Evolutionary conservation across 2,888 invertebrate species (phyloP).

Genomic region (Psylliodes chrysocephalus): DNA sequence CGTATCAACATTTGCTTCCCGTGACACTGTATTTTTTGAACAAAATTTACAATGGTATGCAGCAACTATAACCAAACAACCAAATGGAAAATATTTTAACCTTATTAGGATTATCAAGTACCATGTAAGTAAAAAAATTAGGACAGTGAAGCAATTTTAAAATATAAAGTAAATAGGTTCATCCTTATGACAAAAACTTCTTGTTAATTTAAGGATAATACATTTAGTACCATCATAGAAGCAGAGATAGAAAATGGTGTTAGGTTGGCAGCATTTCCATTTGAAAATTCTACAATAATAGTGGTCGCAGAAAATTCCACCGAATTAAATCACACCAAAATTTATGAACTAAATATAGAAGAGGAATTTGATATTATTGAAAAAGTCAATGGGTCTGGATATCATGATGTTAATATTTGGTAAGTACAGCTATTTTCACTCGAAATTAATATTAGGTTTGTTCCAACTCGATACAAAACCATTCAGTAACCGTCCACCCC

Average conservation of each 20-base stretch:
- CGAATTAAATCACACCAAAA: slow-evolving; percentile 48
- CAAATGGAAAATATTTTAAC: slow-evolving; percentile 30
- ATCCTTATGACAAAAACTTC: background rate
- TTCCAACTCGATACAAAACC: too few relatives aligned
- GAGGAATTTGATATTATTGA: slow-evolving; percentile 56
- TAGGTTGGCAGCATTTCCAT: slow-evolving; percentile 48
- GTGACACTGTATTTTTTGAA: slow-evolving; percentile 63
- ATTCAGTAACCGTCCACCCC: too few relatives aligned
- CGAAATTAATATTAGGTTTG: too few relatives aligned
- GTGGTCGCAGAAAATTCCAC: slow-evolving; percentile 54
- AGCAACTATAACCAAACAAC: slow-evolving; percentile 52
- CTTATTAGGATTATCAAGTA: too few relatives aligned
- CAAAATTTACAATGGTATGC: slow-evolving; percentile 62
- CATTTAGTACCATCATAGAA: slow-evolving; percentile 42
- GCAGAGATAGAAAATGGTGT: slow-evolving; percentile 46
- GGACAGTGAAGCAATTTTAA: too few relatives aligned
- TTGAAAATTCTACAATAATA: slow-evolving; percentile 52
- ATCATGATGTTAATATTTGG: slow-evolving; percentile 60
- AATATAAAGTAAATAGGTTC: slow-evolving; percentile 47
- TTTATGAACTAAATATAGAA: slow-evolving; percentile 55
- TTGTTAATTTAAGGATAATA: slow-evolving; percentile 12
- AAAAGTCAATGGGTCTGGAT: slow-evolving; percentile 55
- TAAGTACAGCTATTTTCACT: too few relatives aligned
- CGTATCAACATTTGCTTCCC: slow-evolving; percentile 61
- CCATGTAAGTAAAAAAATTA: too few relatives aligned